Percentiles rank a stretch among this genome's conserved stretches.
These are phyloP conservation scores for Meghimatium bilineatum DNA, from an alignment of 2,888 invertebrate genomes.

Conservation along the genomic window DNA sequence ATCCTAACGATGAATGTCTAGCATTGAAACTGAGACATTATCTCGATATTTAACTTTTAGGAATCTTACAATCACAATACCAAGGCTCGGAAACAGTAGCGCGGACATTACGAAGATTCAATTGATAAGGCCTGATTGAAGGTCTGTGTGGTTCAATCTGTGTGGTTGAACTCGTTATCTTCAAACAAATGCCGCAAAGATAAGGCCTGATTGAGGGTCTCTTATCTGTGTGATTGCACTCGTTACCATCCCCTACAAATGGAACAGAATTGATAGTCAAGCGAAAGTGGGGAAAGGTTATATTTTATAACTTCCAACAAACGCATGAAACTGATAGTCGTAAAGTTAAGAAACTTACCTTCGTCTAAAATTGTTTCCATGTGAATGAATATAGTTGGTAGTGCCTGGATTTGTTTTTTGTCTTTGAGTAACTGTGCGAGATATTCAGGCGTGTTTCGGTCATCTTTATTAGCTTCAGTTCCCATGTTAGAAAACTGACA, in stretches of 20 bases:
- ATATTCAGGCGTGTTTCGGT: constrained; percentile 87
- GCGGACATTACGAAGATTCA: constrained; percentile 6
- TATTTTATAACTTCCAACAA: neutral
- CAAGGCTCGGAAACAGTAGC: constrained; percentile 2
- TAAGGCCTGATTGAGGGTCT: too few relatives aligned
- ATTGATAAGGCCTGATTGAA: neutral
- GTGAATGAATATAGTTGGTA: constrained; percentile 99
- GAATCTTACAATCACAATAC: neutral
- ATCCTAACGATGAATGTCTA: neutral
- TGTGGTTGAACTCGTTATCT: neutral
- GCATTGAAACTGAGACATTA: too few relatives aligned
- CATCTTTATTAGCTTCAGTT: constrained; percentile 75
- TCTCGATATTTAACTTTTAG: constrained; percentile 16
- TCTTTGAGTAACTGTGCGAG: constrained; percentile 99
- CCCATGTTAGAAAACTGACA: constrained; percentile 69
- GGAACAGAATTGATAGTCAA: neutral
- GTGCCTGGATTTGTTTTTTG: constrained; percentile 99
- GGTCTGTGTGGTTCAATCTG: neutral
- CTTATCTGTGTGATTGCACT: neutral
- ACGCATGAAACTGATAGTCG: neutral
- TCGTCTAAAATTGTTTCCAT: constrained; percentile 99
- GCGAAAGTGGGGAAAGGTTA: neutral
- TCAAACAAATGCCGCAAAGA: too few relatives aligned
- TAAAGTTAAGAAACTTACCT: constrained; percentile 86
- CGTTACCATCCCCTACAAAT: neutral